These are phyloP conservation scores for Tetramorium alpestre DNA, from an alignment of 1,140 invertebrate species.

Conservation along the genomic window DNA sequence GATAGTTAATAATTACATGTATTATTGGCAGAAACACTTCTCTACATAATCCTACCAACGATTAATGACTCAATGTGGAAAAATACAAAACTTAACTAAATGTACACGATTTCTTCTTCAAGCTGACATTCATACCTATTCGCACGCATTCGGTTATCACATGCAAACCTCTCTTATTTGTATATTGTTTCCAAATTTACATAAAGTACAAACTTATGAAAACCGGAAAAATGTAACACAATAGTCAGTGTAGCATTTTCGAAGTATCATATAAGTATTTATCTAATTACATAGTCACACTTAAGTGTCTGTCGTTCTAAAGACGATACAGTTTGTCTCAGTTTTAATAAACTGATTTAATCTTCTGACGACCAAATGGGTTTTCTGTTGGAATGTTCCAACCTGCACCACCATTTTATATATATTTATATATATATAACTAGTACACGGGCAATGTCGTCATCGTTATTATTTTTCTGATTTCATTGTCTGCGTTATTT, in stretches of 20 bases:
- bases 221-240: constrained; percentile 83
- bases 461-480: constrained; percentile 41
- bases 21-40: constrained; percentile 79
- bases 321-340: constrained; percentile 39
- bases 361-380: constrained; percentile 27
- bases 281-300: constrained; percentile 83
- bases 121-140: constrained; percentile 60
- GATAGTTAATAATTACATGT: constrained; percentile 78
- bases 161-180: constrained; percentile 65
- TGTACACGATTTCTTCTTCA: constrained; percentile 79
- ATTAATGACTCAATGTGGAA: constrained; percentile 84
- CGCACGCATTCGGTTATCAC: constrained; percentile 51
- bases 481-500: constrained; percentile 48
- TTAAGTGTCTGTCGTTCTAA: constrained; percentile 79
- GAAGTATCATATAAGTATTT: constrained; percentile 78
- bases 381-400: constrained; percentile 75
- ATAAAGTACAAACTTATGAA: constrained; percentile 86
- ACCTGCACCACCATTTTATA: constrained; percentile 67
- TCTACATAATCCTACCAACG: constrained; percentile 80
- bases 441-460: constrained; percentile 23
- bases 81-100: constrained; percentile 86
- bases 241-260: constrained; percentile 78
- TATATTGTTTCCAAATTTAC: constrained; percentile 82
- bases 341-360: constrained; percentile 58
- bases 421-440: background rate